Base-by-base conservation (phyloP, 1,140 invertebrate genomes). In the Gonioctena quinquepunctata region DNA sequence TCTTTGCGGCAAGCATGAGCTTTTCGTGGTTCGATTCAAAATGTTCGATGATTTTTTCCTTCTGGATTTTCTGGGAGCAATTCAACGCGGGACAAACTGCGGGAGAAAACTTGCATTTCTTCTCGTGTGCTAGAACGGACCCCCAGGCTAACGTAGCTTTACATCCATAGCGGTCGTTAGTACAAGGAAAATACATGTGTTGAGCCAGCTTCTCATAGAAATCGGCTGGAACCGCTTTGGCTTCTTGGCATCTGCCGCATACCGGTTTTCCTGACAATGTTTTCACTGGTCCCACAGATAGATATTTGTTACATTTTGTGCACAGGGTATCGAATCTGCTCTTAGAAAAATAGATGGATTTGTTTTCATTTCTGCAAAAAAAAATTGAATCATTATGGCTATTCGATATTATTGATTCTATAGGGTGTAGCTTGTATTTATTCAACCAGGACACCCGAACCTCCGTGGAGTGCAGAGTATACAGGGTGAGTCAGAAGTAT, bases 131-230 rank as follows among this genome's bases (percentile, higher is more conserved):
- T 18, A 26, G 3, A 11, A 16, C 59, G 4, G 16, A 23, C 16
- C 59, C 59, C 59, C 59, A 61, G 25, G 59, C 13, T 13, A 28
- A 27, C 59, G 7, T 25, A 11, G 25, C 22, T n/a, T 25, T n/a
- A 27, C 59, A 61, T 18, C 59, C 59, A 33, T 7, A 33, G 3
- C n/a, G 16, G 28, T 61, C 25, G 27, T 61, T 61, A 16, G 16
- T 61, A 61, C 59, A 61, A 11, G 59, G 59, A 18, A 61, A 61
- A 33, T 23, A 61, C 59, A 61, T 61, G 13, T 27, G 16, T 11
- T 61, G 6, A 4, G 59, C 59, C 16, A 61, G 16, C 16, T 61
- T 28, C n/a, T 61, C 25, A 13, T 27, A 61, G 6, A 61, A 61
- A 19, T 16, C 18, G 13, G 59, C 59, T 26, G n/a, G 23, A n/a